phyloP scores from a whole-genome alignment of 2,888 invertebrate species.

The Ennomos fuscantarius region DNA sequence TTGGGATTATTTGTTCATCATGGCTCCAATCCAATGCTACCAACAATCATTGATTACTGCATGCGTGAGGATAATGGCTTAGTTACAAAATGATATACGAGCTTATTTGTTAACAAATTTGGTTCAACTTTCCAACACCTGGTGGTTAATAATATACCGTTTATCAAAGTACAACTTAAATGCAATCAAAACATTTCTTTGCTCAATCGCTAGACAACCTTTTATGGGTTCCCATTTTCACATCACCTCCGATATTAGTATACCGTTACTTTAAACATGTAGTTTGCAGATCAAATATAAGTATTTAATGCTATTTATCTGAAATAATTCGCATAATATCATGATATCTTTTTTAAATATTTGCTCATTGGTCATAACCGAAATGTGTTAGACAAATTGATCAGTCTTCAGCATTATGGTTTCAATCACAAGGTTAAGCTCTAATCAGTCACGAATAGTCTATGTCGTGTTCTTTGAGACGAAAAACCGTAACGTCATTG shows the following conservation, averaged over 20 bases:
- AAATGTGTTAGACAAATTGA: too few species aligned
- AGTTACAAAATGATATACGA: constrained; percentile 12
- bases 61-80: constrained; percentile 15
- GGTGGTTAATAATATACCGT: constrained; percentile 29
- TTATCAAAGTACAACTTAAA: constrained; percentile 45
- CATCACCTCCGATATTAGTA: neutral
- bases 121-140: constrained; percentile 39
- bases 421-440: too few species aligned
- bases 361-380: too few species aligned
- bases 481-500: constrained; percentile 31
- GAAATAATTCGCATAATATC: too few species aligned
- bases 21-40: neutral
- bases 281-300: too few species aligned
- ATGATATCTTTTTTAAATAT: too few species aligned
- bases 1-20: too few species aligned
- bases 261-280: neutral
- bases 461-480: constrained; percentile 1
- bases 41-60: constrained; percentile 7
- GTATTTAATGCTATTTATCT: too few species aligned
- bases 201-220: constrained; percentile 47
- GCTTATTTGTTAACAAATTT: constrained; percentile 19
- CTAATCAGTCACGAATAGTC: too few species aligned
- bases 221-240: constrained; percentile 42
- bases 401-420: too few species aligned
- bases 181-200: constrained; percentile 50